Conservation (phyloP, 2,113 vertebrate genomes). For the Hucho hucho region DNA sequence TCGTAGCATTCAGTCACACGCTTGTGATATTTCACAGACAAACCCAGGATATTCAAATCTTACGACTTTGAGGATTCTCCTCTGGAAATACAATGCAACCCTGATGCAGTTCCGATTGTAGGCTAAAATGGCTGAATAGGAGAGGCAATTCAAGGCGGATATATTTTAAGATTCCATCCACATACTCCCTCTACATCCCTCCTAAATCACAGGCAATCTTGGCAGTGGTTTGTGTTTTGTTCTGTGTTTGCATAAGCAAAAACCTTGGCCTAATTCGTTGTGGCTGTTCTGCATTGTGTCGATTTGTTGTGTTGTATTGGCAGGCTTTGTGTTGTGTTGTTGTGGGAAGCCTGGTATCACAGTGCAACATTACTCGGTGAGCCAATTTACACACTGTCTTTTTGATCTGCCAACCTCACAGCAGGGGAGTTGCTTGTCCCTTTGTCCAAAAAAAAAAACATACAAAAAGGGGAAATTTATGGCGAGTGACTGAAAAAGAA, state of each 20-base stretch:
- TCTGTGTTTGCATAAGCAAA: conserved; percentile 7
- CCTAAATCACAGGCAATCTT: background rate
- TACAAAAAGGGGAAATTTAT: conserved; percentile 12
- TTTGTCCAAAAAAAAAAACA: conserved; percentile 36
- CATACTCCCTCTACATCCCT: background rate
- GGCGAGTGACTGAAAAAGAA: background rate
- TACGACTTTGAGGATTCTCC: background rate
- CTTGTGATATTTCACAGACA: background rate
- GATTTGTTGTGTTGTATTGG: too few species aligned
- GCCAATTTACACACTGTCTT: conserved; percentile 19
- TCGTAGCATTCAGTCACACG: background rate
- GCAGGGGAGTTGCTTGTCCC: conserved; percentile 32
- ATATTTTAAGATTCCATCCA: background rate
- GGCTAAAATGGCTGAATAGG: background rate
- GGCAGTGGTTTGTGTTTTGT: background rate
- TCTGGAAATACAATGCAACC: background rate
- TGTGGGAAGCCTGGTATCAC: conserved; percentile 13
- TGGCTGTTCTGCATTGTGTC: background rate
- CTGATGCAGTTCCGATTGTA: background rate
- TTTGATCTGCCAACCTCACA: conserved; percentile 25
- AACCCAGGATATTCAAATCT: background rate
- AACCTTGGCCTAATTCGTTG: conserved; percentile 12
- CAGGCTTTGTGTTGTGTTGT: too few species aligned
- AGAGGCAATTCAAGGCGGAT: background rate
- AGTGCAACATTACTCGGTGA: conserved; percentile 31